These are phyloP conservation scores for Andrena fulva DNA, from an alignment of 2,888 invertebrate genomes.

Conservation along the genomic window DNA sequence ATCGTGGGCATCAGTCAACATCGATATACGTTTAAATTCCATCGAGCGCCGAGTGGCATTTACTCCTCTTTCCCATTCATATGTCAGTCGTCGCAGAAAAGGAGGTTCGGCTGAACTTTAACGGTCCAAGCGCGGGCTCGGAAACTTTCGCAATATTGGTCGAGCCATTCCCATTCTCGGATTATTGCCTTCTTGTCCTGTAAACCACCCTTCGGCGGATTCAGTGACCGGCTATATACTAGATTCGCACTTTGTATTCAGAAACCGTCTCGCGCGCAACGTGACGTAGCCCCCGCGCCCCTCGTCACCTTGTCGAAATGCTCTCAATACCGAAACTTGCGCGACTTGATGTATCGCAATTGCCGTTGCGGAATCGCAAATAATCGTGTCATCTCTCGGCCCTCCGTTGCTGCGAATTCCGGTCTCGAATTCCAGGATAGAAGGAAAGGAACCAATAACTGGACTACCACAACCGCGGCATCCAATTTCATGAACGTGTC, in stretches of 20 bases:
- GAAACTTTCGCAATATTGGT: conserved; percentile 80
- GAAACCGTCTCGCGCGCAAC: conserved; percentile 46
- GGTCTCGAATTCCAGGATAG: background rate
- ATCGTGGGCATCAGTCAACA: conserved; percentile 44
- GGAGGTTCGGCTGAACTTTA: conserved; percentile 65
- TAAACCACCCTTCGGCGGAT: conserved; percentile 57
- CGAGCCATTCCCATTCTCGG: conserved; percentile 65
- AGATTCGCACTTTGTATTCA: conserved; percentile 67
- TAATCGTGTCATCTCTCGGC: conserved; percentile 9
- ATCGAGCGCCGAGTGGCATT: conserved; percentile 46
- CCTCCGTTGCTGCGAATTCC: background rate
- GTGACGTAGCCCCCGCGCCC: conserved; percentile 25
- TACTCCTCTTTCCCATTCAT: conserved; percentile 50
- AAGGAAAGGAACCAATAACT: background rate
- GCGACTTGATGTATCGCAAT: conserved; percentile 22
- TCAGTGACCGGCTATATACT: conserved; percentile 56
- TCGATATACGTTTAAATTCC: conserved; percentile 38
- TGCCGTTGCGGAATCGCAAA: conserved; percentile 14
- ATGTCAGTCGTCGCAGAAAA: conserved; percentile 59
- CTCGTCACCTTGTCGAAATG: conserved; percentile 35
- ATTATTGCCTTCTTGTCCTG: conserved; percentile 71
- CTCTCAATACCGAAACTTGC: conserved; percentile 25
- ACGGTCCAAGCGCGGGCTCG: conserved; percentile 66
- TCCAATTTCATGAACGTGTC: no score
- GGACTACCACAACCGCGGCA: background rate